phyloP scores from a whole-genome alignment of 2,113 vertebrate species.

The Hiodon tergisus region DNA sequence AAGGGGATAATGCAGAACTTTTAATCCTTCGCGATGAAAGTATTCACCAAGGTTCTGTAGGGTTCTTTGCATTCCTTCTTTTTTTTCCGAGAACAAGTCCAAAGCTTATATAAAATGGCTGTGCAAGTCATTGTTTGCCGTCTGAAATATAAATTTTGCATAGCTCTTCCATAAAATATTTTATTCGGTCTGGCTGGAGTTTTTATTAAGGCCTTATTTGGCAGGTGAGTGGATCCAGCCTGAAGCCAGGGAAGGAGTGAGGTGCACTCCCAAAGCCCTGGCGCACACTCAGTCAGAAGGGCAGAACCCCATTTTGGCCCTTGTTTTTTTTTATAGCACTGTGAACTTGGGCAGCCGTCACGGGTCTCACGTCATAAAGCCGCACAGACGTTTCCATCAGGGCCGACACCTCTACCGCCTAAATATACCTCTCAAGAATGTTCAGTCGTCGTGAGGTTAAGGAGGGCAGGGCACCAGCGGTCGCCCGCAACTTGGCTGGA shows the following conservation, averaged over 20 bases:
- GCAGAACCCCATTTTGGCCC: background rate
- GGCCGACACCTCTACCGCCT: conserved; percentile 76
- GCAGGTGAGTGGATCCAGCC: conserved; percentile 11
- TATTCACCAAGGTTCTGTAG: too few species aligned
- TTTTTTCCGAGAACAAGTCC: too few species aligned
- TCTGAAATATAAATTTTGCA: conserved; percentile 18
- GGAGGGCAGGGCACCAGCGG: conserved; percentile 45
- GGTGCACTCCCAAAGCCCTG: background rate
- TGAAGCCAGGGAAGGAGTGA: conserved; percentile 15
- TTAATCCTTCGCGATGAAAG: too few species aligned
- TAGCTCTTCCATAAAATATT: conserved; percentile 7
- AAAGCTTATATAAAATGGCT: background rate
- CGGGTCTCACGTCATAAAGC: conserved; percentile 63
- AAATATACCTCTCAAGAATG: conserved; percentile 73
- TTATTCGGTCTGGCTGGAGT: conserved; percentile 28
- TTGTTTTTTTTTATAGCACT: background rate
- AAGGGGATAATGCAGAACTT: too few species aligned
- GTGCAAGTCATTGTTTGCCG: conserved; percentile 12
- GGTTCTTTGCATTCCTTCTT: too few species aligned
- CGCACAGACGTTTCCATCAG: conserved; percentile 27
- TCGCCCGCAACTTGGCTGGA: background rate
- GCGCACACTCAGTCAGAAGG: background rate
- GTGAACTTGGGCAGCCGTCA: conserved; percentile 63
- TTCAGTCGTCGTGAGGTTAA: background rate
- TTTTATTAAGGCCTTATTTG: conserved; percentile 27